Conservation (phyloP, 2,888 invertebrate species). For the Dermolepida albohirtum region DNA sequence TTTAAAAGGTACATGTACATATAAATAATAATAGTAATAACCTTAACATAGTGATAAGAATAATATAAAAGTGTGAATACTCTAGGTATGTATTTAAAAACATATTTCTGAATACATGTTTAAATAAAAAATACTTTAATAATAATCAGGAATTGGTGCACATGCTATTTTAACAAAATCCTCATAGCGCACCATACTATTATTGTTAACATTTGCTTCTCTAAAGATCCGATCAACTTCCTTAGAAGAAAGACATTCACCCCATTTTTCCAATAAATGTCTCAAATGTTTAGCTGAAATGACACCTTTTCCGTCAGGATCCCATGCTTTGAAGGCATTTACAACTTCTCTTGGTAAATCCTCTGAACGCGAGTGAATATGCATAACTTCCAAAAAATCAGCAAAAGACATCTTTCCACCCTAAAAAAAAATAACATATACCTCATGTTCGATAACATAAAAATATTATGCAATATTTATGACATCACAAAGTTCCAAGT, state of each 20-base stretch:
- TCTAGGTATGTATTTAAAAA: constrained; percentile 34
- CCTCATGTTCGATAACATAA: constrained; percentile 12
- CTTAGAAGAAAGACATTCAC: constrained; percentile 83
- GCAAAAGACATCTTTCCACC: constrained; percentile 95
- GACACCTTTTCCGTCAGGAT: constrained; percentile 76
- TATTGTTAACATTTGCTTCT: constrained; percentile 87
- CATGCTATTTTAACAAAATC: constrained; percentile 94
- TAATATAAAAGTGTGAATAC: not conserved
- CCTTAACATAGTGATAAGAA: no score
- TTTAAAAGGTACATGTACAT: no score
- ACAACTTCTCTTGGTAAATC: constrained; percentile 87
- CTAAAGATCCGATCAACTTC: constrained; percentile 91
- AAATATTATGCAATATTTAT: constrained; percentile 37
- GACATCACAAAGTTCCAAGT: constrained; percentile 41
- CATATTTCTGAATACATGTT: constrained; percentile 2
- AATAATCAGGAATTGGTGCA: constrained; percentile 93
- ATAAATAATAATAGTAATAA: no score
- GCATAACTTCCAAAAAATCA: constrained; percentile 95
- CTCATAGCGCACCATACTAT: constrained; percentile 85
- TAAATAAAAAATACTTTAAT: constrained; percentile 65
- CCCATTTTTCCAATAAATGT: constrained; percentile 90
- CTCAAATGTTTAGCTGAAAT: constrained; percentile 87
- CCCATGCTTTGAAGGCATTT: constrained; percentile 91
- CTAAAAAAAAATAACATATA: constrained; percentile 57
- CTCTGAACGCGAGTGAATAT: constrained; percentile 87